Evolutionary conservation across 1,140 invertebrate genomes (phyloP).

Genomic region (Plectus sambesii): DNA sequence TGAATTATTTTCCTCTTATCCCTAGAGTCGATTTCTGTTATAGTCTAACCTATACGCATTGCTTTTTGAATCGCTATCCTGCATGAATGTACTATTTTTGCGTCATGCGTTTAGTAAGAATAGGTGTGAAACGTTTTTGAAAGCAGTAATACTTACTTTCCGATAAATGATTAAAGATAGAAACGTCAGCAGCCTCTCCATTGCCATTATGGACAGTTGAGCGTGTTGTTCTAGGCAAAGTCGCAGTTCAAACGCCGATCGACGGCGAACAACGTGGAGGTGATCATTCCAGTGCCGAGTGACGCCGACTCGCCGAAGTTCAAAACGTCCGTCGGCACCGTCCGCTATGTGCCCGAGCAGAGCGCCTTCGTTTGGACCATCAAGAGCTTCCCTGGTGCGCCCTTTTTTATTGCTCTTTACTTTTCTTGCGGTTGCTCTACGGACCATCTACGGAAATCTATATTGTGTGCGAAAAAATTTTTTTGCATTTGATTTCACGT

Average conservation of each 20-base stretch:
- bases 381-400: constrained; percentile 38
- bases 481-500: background rate
- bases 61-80: too few species aligned
- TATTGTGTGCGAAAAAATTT: constrained; percentile 3
- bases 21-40: too few species aligned
- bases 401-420: constrained; percentile 4
- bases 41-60: too few species aligned
- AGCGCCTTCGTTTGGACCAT: constrained; percentile 54
- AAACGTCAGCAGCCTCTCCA: background rate
- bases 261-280: constrained; percentile 58
- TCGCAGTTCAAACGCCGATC: constrained; percentile 96
- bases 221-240: constrained; percentile 59
- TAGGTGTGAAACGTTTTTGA: too few species aligned
- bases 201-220: constrained; percentile 2
- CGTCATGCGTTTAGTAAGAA: too few species aligned
- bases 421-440: constrained; percentile 2
- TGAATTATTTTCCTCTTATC: too few species aligned
- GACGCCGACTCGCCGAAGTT: constrained; percentile 54
- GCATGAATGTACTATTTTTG: too few species aligned
- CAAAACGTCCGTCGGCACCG: constrained; percentile 52
- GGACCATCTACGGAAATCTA: constrained; percentile 1
- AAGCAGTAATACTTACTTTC: constrained; percentile 1
- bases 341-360: constrained; percentile 53
- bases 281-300: constrained; percentile 52
- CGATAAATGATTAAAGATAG: background rate